Conservation (phyloP, 2,888 invertebrate genomes). For the Polydrusus tereticollis region DNA sequence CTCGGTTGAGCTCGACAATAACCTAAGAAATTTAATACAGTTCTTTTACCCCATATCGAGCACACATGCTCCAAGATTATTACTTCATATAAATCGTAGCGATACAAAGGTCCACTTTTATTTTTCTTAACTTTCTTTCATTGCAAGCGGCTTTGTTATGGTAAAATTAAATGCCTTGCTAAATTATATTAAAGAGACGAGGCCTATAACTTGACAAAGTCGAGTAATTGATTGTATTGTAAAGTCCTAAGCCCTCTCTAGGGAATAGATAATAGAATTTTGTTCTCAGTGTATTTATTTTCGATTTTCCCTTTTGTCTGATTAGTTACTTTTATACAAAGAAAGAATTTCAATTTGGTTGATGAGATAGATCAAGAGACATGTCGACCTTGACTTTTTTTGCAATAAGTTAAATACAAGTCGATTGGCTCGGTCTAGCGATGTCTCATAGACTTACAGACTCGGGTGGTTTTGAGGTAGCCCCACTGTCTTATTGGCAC, state of each 20-base stretch:
- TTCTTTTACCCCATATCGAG: constrained; percentile 33
- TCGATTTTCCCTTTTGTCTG: constrained; percentile 7
- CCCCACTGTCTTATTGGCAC: too few species aligned
- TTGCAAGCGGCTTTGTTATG: constrained; percentile 17
- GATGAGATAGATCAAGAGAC: neutral
- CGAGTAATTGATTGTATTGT: constrained; percentile 20
- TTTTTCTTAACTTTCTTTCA: constrained; percentile 23
- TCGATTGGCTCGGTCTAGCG: too few species aligned
- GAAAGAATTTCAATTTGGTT: neutral
- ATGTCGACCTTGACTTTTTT: too few species aligned
- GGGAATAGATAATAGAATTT: constrained; percentile 4
- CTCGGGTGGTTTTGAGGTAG: too few species aligned
- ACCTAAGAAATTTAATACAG: constrained; percentile 36
- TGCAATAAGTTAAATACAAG: too few species aligned
- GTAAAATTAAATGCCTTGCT: constrained; percentile 6
- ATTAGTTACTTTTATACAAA: neutral
- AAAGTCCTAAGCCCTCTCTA: constrained; percentile 4
- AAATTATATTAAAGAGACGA: constrained; percentile 9
- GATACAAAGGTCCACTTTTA: constrained; percentile 29
- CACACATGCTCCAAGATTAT: constrained; percentile 34
- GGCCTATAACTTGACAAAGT: constrained; percentile 9
- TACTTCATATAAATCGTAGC: constrained; percentile 36
- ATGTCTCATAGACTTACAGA: too few species aligned
- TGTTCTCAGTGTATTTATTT: constrained; percentile 2
- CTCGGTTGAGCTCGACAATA: constrained; percentile 29